phyloP scores from a whole-genome alignment of 2,797 vertebrate species.

The Lacerta agilis region DNA sequence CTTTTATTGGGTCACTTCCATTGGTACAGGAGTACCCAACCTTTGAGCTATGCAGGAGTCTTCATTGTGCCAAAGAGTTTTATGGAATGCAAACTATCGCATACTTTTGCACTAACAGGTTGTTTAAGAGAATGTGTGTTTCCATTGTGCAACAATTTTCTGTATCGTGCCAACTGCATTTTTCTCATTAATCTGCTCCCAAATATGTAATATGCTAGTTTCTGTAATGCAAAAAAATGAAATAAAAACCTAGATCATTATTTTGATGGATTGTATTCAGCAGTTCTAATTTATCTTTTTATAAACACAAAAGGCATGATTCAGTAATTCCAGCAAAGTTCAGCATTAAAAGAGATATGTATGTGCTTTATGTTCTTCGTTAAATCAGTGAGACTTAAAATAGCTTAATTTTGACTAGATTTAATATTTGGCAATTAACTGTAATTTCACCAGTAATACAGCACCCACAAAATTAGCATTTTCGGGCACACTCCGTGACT shows the following conservation, averaged over 20 bases:
- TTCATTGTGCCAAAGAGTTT: neutral
- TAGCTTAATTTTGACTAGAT: neutral
- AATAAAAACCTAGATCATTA: neutral
- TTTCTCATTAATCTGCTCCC: neutral
- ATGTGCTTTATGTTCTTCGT: neutral
- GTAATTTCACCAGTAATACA: neutral
- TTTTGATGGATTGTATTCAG: neutral
- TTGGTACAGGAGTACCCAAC: neutral
- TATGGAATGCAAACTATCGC: neutral
- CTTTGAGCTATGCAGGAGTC: neutral
- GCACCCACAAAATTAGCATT: neutral
- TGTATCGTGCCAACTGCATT: neutral
- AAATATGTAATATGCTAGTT: neutral
- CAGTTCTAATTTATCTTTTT: neutral
- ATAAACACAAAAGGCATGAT: neutral
- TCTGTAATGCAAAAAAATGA: neutral
- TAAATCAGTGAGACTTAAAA: neutral
- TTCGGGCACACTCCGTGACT: neutral
- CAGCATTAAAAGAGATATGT: neutral
- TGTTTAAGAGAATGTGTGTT: neutral
- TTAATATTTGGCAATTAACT: neutral
- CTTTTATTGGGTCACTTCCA: neutral
- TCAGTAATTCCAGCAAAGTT: neutral
- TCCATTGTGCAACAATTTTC: neutral
- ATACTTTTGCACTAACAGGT: neutral